phyloP scores from a whole-genome alignment of 2,888 invertebrate species.

The Zygaena filipendulae region DNA sequence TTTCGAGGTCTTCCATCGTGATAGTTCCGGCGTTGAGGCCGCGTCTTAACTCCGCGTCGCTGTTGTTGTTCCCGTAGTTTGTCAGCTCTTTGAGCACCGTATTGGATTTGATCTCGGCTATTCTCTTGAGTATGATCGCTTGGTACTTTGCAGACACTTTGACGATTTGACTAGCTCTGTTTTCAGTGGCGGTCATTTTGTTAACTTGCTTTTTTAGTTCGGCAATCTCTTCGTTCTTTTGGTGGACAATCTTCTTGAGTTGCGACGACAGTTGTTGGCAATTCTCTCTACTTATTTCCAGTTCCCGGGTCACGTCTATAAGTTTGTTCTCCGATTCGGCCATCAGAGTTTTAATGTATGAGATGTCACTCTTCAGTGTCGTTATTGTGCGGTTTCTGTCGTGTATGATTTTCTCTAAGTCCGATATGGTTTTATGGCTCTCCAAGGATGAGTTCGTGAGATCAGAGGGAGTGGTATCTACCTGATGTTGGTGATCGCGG shows the following conservation, averaged over 20 bases:
- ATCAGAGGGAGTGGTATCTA: slow-evolving; percentile 45
- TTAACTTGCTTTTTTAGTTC: slow-evolving; percentile 48
- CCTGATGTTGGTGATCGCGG: slow-evolving; percentile 35
- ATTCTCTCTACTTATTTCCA: slow-evolving; percentile 44
- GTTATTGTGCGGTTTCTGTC: slow-evolving; percentile 54
- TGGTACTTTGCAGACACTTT: slow-evolving; percentile 59
- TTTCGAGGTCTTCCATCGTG: slow-evolving; percentile 56
- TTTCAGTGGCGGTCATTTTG: slow-evolving; percentile 50
- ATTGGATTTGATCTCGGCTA: slow-evolving; percentile 53
- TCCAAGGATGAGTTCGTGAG: slow-evolving; percentile 44
- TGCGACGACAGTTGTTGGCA: slow-evolving; percentile 46
- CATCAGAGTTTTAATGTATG: slow-evolving; percentile 42
- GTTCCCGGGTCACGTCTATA: slow-evolving; percentile 42
- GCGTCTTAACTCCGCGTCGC: slow-evolving; percentile 39
- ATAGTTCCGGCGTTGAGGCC: slow-evolving; percentile 40
- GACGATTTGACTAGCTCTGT: slow-evolving; percentile 50
- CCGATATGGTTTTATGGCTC: slow-evolving; percentile 47
- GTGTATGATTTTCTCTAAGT: slow-evolving; percentile 50
- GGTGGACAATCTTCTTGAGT: slow-evolving; percentile 48
- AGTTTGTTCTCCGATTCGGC: slow-evolving; percentile 53
- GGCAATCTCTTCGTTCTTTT: slow-evolving; percentile 54
- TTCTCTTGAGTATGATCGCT: slow-evolving; percentile 50
- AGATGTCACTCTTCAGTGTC: slow-evolving; percentile 44
- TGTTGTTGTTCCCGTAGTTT: slow-evolving; percentile 42
- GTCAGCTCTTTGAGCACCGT: slow-evolving; percentile 52